Conservation (phyloP, 2,113 vertebrate species). For the Oryzias javanicus region DNA sequence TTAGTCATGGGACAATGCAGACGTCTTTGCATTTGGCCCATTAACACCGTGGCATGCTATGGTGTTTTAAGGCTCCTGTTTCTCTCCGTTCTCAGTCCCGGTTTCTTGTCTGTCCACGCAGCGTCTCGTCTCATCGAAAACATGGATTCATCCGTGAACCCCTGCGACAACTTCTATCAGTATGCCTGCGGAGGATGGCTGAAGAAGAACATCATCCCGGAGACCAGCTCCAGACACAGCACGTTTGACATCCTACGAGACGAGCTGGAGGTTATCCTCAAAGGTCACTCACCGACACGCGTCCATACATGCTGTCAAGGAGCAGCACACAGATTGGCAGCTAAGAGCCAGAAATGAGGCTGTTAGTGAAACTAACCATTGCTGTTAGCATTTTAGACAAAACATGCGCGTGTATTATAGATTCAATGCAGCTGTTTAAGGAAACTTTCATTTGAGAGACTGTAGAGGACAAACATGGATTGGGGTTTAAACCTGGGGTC, state of each 20-base stretch:
- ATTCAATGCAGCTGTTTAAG: not conserved
- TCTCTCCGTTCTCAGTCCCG: not conserved
- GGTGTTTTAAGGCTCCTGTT: not conserved
- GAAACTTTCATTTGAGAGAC: too few relatives aligned
- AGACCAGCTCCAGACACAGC: slow-evolving; percentile 91
- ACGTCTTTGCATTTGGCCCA: not conserved
- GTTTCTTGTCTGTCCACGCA: slow-evolving; percentile 48
- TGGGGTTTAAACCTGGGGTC: too few relatives aligned
- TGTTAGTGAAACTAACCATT: not conserved
- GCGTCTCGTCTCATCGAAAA: slow-evolving; percentile 91
- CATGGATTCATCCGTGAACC: slow-evolving; percentile 84
- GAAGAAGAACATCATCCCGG: slow-evolving; percentile 91
- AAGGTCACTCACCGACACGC: slow-evolving; percentile 79
- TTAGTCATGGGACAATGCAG: not conserved
- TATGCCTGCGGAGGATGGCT: slow-evolving; percentile 95
- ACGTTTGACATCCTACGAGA: slow-evolving; percentile 94
- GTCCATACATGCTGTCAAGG: not conserved
- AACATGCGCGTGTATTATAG: slow-evolving; percentile 14
- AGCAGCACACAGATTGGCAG: not conserved
- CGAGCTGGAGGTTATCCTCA: slow-evolving; percentile 89
- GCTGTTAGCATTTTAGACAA: not conserved
- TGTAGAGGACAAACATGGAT: too few relatives aligned
- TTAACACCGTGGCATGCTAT: not conserved
- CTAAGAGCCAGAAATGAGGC: not conserved
- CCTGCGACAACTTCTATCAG: slow-evolving; percentile 91